Percentiles rank a stretch among this genome's conserved stretches.
Conservation (phyloP, 2,113 vertebrate genomes). For the Eublepharis macularius region DNA sequence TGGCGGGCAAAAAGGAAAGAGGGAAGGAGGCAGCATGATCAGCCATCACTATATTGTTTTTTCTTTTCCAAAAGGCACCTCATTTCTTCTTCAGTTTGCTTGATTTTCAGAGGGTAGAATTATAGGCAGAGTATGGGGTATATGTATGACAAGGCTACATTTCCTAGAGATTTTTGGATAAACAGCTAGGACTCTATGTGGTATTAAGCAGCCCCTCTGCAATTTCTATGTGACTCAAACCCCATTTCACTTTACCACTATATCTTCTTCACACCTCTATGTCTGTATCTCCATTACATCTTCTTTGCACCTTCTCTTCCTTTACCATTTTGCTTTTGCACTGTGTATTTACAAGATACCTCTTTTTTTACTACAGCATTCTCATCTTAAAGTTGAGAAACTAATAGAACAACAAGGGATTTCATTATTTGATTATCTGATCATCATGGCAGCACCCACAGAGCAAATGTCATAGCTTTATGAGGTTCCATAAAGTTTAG, state of each 20-base stretch:
- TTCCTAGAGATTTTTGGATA: not conserved
- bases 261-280: not conserved
- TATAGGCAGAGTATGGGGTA: not conserved
- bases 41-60: constrained; percentile 38
- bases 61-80: not conserved
- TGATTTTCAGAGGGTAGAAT: not conserved
- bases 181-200: not conserved
- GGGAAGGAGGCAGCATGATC: not conserved
- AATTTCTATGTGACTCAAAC: not conserved
- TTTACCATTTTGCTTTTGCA: not conserved
- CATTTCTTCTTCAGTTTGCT: not conserved
- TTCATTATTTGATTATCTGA: constrained; percentile 15
- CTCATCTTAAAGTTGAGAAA: not conserved
- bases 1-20: constrained; percentile 81
- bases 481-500: not conserved
- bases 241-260: not conserved
- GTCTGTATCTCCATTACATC: no score
- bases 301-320: not conserved
- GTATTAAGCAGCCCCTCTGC: not conserved
- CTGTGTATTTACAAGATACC: not conserved
- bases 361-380: not conserved
- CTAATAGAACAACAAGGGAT: not conserved
- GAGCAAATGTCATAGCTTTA: not conserved
- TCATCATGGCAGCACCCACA: not conserved
- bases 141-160: not conserved